Evolutionary conservation across 2,888 invertebrate species (phyloP).

Genomic region (Chloromyia formosa): DNA sequence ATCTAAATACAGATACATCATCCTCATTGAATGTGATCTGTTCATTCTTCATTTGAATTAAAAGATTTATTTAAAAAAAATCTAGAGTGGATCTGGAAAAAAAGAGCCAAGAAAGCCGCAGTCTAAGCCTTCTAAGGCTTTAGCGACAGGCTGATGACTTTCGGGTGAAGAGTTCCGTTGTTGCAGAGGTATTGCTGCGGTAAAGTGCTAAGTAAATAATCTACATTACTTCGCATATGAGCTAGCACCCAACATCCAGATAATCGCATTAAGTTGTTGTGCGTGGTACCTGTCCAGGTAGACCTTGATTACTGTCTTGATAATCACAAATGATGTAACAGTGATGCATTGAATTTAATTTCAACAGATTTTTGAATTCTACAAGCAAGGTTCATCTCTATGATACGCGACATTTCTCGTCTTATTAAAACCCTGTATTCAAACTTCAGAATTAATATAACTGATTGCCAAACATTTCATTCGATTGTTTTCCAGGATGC

Average conservation of each 20-base stretch:
- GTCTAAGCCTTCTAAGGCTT: background rate
- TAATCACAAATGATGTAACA: conserved; percentile 6
- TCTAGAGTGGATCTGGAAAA: conserved; percentile 34
- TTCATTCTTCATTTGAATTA: conserved; percentile 19
- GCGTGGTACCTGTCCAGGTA: conserved; percentile 39
- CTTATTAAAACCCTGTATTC: too few relatives aligned
- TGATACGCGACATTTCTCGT: too few relatives aligned
- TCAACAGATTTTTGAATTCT: background rate
- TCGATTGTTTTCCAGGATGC: too few relatives aligned
- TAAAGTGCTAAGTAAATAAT: conserved; percentile 24
- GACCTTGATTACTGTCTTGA: conserved; percentile 31
- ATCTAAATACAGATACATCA: conserved; percentile 17
- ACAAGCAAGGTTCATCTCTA: background rate
- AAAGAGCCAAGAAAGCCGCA: conserved; percentile 20
- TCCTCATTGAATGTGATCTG: conserved; percentile 2
- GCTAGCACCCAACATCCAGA: conserved; percentile 21
- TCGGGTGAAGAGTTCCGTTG: background rate
- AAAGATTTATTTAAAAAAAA: conserved; percentile 18
- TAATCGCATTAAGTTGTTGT: conserved; percentile 43
- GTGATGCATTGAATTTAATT: conserved; percentile 6
- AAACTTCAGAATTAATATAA: too few relatives aligned
- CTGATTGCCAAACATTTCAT: too few relatives aligned
- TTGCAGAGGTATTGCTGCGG: conserved; percentile 1
- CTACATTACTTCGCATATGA: conserved; percentile 5
- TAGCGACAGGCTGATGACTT: background rate